Evolutionary conservation across 2,113 vertebrate genomes (phyloP).

Genomic region (Thryonomys swinderianus): DNA sequence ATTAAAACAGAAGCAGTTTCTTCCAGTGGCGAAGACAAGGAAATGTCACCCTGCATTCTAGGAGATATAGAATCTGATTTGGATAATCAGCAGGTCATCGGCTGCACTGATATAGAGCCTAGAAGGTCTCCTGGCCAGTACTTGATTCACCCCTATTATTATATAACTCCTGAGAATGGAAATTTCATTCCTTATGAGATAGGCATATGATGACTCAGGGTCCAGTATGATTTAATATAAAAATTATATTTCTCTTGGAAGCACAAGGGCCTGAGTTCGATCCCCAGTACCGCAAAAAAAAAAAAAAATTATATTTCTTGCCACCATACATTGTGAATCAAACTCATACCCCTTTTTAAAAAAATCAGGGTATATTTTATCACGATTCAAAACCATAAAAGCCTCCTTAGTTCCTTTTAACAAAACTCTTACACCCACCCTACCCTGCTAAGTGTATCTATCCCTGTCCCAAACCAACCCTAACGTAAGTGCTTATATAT

Average conservation of each 20-base stretch:
- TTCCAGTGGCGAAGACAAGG: background rate
- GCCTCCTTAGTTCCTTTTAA: background rate
- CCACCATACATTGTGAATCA: background rate
- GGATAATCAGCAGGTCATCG: background rate
- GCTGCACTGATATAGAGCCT: background rate
- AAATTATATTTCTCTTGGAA: background rate
- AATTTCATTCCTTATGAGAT: constrained; percentile 10
- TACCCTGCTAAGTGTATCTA: background rate
- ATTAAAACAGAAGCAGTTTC: background rate
- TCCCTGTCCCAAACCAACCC: background rate
- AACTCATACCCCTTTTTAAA: background rate
- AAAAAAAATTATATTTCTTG: background rate
- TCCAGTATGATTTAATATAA: background rate
- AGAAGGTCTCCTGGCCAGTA: background rate
- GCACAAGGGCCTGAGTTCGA: no score
- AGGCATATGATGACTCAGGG: background rate
- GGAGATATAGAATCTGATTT: background rate
- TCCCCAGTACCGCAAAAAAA: no score
- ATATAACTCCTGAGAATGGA: background rate
- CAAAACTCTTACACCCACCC: background rate
- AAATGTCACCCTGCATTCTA: background rate
- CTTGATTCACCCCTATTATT: background rate
- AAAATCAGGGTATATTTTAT: background rate
- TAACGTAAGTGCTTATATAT: background rate
- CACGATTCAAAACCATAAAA: background rate